Percentiles rank a stretch among this genome's conserved stretches.
These are phyloP conservation scores for Gymnobelideus leadbeateri DNA, from an alignment of 2,113 vertebrate species.

Conservation along the genomic window DNA sequence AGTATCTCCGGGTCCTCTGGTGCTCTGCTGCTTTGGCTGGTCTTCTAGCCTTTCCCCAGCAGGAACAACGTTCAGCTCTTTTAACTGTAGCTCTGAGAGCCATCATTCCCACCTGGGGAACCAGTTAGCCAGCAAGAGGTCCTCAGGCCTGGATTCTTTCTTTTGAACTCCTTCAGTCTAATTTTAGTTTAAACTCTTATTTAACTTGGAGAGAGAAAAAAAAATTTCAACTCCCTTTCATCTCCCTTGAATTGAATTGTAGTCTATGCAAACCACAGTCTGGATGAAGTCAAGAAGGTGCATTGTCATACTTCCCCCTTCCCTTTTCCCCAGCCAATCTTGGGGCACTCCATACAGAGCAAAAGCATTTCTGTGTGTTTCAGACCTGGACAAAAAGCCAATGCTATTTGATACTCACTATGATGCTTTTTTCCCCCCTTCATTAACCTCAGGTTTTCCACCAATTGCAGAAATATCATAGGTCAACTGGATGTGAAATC, in stretches of 20 bases:
- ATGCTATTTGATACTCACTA: neutral
- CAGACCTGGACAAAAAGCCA: neutral
- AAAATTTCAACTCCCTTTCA: too few species aligned
- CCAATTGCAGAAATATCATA: neutral
- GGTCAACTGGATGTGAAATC: neutral
- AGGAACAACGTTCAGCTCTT: neutral
- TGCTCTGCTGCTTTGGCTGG: neutral
- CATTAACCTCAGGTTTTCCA: neutral
- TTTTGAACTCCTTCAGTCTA: neutral
- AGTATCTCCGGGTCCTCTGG: neutral
- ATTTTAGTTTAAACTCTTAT: neutral
- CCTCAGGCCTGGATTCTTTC: neutral
- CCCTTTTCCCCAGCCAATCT: neutral
- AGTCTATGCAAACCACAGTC: neutral
- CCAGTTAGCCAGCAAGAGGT: neutral
- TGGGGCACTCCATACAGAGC: neutral
- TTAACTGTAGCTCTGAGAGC: neutral
- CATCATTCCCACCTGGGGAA: neutral
- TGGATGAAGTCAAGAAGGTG: neutral
- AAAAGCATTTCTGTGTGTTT: neutral
- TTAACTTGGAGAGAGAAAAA: neutral
- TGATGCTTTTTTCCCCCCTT: neutral
- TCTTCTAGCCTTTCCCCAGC: neutral
- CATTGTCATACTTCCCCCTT: neutral
- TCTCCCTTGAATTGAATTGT: neutral